Evolutionary conservation across 2,113 vertebrate genomes (phyloP).

Genomic region (Podarcis muralis): DNA sequence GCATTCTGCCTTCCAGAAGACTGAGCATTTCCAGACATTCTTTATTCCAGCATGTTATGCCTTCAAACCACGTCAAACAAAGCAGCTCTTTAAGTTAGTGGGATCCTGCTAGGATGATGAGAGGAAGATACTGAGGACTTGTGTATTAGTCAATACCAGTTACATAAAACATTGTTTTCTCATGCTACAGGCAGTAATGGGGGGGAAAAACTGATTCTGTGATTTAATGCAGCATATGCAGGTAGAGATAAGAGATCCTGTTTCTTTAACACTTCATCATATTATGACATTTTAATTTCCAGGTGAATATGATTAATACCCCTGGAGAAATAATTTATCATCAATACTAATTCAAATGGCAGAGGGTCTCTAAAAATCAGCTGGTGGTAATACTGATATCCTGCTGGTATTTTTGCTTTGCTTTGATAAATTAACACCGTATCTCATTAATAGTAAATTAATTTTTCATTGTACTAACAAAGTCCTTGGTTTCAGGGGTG

Average conservation of each 20-base stretch:
- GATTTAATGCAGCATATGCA: slow-evolving; percentile 65
- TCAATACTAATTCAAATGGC: slow-evolving; percentile 72
- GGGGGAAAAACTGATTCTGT: background rate
- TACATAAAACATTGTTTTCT: slow-evolving; percentile 40
- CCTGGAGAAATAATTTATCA: slow-evolving; percentile 76
- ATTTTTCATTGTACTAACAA: slow-evolving; percentile 49
- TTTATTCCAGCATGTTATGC: no score
- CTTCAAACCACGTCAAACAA: background rate
- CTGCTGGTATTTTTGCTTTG: slow-evolving; percentile 64
- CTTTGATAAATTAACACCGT: slow-evolving; percentile 64
- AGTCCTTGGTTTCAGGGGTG: slow-evolving; percentile 59
- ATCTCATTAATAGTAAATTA: slow-evolving; percentile 69
- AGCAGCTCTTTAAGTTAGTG: background rate
- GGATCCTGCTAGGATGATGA: background rate
- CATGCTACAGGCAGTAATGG: slow-evolving; percentile 29
- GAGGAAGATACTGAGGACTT: background rate
- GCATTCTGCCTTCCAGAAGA: no score
- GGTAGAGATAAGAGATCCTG: slow-evolving; percentile 57
- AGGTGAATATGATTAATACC: slow-evolving; percentile 75
- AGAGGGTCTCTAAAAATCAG: slow-evolving; percentile 66
- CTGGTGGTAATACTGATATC: slow-evolving; percentile 67
- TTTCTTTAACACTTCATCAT: slow-evolving; percentile 79
- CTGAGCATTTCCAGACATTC: no score
- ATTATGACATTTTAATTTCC: slow-evolving; percentile 79
- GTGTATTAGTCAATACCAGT: slow-evolving; percentile 13